Evolutionary conservation across 2,797 vertebrate species (phyloP).

Genomic region (Enteromius anoplus): DNA sequence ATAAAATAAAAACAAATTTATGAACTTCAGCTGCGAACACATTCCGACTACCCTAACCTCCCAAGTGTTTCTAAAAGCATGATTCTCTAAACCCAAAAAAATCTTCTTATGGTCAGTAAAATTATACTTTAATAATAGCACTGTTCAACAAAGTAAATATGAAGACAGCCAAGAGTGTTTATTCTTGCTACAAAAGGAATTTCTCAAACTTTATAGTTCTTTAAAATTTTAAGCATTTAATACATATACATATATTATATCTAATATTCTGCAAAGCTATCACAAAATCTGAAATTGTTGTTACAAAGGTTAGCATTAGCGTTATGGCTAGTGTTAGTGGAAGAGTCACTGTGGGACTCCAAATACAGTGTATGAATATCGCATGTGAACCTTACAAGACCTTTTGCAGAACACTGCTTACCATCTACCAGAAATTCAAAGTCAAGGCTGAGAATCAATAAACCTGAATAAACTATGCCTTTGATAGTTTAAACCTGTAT

Average conservation of each 20-base stretch:
- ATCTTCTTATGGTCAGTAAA: not conserved
- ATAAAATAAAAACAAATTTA: not conserved
- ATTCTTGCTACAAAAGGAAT: not conserved
- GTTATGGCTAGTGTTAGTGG: not conserved
- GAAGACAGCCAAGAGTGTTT: not conserved
- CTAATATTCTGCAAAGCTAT: not conserved
- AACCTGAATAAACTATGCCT: not conserved
- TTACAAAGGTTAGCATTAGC: not conserved
- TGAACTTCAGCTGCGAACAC: not conserved
- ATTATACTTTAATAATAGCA: not conserved
- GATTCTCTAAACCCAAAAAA: not conserved
- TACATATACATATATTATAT: not conserved
- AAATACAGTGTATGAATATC: slow-evolving; percentile 1
- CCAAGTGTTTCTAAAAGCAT: not conserved
- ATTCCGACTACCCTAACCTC: not conserved
- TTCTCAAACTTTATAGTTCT: not conserved
- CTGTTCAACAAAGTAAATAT: not conserved
- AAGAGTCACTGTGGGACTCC: not conserved
- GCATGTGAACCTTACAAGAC: not conserved
- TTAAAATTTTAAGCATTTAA: not conserved
- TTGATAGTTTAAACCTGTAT: no score
- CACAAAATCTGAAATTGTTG: not conserved
- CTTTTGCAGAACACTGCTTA: not conserved
- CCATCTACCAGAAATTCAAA: not conserved
- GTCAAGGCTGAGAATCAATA: not conserved